Conservation (phyloP, 2,113 vertebrate genomes). For the Nematolebias whitei region DNA sequence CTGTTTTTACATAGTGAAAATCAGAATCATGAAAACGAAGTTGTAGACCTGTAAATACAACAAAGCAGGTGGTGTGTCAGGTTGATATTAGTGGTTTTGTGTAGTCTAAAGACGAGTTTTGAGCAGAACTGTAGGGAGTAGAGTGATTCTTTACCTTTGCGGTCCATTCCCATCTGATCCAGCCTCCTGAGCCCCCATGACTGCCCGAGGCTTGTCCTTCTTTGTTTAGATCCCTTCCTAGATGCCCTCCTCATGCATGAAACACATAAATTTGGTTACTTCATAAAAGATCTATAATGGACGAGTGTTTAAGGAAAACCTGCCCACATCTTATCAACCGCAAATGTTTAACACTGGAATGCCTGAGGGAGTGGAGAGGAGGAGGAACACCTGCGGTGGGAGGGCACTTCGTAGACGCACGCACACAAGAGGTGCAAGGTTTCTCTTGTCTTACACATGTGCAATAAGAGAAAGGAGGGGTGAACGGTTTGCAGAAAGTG, state of each 20-base stretch:
- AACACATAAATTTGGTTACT: too few relatives aligned
- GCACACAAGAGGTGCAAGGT: too few relatives aligned
- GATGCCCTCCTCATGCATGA: too few relatives aligned
- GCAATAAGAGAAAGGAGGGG: too few relatives aligned
- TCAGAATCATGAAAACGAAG: too few relatives aligned
- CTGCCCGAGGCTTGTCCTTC: not conserved
- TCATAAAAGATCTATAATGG: too few relatives aligned
- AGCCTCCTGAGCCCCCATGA: slow-evolving; percentile 6
- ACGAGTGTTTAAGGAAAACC: not conserved
- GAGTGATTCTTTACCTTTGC: slow-evolving; percentile 35
- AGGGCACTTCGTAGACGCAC: not conserved
- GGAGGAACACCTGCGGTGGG: not conserved
- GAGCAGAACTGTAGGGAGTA: not conserved
- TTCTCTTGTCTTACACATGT: too few relatives aligned
- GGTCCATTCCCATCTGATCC: not conserved
- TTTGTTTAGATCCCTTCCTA: not conserved
- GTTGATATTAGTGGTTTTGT: not conserved
- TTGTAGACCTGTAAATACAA: too few relatives aligned
- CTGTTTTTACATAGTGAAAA: too few relatives aligned
- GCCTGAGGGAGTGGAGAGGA: not conserved
- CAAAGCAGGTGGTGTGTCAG: too few relatives aligned
- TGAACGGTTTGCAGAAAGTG: too few relatives aligned
- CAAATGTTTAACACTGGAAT: not conserved
- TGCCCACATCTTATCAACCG: not conserved
- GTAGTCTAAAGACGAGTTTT: too few relatives aligned